Percentiles rank a stretch among this genome's conserved stretches.
Evolutionary conservation across 1,140 invertebrate species (phyloP).

Genomic region (Lepidurus couesii): DNA sequence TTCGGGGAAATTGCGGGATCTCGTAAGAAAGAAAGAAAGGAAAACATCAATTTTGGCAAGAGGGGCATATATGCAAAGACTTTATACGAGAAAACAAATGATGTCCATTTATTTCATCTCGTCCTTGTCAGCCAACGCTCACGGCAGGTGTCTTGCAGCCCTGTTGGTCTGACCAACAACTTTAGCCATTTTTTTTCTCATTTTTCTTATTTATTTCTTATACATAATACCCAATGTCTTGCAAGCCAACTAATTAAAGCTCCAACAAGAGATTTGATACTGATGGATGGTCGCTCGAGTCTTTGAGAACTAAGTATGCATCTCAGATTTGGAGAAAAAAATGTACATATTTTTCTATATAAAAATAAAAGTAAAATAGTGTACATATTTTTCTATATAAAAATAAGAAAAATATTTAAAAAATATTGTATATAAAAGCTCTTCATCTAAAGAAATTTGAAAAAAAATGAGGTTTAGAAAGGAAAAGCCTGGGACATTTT

Average conservation of each 20-base stretch:
- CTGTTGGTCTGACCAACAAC: neutral
- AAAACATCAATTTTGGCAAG: neutral
- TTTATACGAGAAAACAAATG: neutral
- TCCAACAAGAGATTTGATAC: neutral
- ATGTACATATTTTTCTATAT: no score
- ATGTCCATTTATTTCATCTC: conserved; percentile 15
- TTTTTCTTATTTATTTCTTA: neutral
- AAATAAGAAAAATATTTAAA: no score
- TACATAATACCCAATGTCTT: neutral
- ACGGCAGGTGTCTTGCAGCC: conserved; percentile 5
- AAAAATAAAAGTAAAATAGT: no score
- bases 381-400: no score
- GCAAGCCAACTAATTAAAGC: conserved; percentile 10
- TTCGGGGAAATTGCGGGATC: no score
- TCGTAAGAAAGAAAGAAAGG: neutral
- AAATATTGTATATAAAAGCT: no score
- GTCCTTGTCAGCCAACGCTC: conserved; percentile 20
- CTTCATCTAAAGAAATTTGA: no score
- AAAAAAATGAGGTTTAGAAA: no score
- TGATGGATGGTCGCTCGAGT: conserved; percentile 2
- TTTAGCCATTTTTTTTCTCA: neutral
- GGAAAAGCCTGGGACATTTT: no score
- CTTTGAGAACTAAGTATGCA: no score
- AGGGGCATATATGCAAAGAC: neutral
- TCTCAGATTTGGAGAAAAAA: no score